Base-by-base conservation (phyloP, 2,888 invertebrate genomes). In the Amphimallon solstitiale region DNA sequence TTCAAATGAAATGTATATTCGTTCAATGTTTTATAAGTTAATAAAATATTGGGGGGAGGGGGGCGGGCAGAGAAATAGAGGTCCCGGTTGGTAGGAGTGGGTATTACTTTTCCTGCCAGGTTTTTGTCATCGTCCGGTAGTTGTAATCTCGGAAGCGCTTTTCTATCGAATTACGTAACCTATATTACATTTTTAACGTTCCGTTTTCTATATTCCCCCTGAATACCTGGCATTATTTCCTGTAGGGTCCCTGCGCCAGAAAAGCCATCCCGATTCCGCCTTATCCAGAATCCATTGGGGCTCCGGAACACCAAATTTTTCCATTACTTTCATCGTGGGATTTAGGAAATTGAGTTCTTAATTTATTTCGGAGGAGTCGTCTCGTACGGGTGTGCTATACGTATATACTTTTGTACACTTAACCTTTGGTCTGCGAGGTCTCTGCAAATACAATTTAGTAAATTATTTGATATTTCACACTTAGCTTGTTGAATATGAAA, bases 271-370 rank as follows among this genome's bases (percentile, higher is more conserved):
- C 4, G 79, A 77, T 66, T 78, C 80, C 37, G 71, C 75, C 49
- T 78, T 77, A 69, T 82, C 83, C 74, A 84, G 71, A 69, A 82
- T 81, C 83, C 83, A 84, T 69, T 80, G 77, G 2, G 82, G 83
- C 72, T 83, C 82, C 43, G 75, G 76, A 51, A 77, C 74, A 21
- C 72, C 71, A 56, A 76, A 70, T 56, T 75, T 73, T 66, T 78
- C 77, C 69, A 78, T 76, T 63, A 76, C 73, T 67, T 73, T 74
- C 74, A 77, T 75, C 45, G 35, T 38, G 37, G 54, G 62, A 62
- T 49, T 49, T 40, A 62, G 62, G 62, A 62, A 62, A 62, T 62
- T 45, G 54, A 63, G 45, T 63, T 45, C 52, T 34, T 63, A 63
- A 63, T 63, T 63, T 45, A 52, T 63, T 43, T 56, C 40, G 12